These are phyloP conservation scores for Drosophila meridiana DNA, from an alignment of 2,888 invertebrate genomes.

Conservation along the genomic window DNA sequence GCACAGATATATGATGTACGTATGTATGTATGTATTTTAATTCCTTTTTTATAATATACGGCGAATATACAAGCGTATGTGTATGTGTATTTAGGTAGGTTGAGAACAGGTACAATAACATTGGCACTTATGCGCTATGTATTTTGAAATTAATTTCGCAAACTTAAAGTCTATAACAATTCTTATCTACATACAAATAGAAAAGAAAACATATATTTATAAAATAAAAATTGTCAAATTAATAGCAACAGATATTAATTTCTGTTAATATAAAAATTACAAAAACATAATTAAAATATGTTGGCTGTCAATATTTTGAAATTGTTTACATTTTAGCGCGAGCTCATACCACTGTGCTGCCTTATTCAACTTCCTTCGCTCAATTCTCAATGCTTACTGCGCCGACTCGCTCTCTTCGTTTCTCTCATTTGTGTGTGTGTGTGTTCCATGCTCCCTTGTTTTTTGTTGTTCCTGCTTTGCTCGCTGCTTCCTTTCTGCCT, in stretches of 20 bases:
- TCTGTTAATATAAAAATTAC: background rate
- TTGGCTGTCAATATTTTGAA: background rate
- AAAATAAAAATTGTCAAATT: background rate
- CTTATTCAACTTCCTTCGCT: conserved; percentile 56
- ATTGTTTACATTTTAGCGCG: conserved; percentile 6
- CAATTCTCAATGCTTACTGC: conserved; percentile 48
- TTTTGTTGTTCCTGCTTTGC: conserved; percentile 66
- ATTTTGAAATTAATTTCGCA: background rate
- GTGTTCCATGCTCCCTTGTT: conserved; percentile 59
- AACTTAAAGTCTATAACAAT: too few relatives aligned
- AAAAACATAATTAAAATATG: too few relatives aligned
- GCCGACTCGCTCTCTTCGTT: conserved; percentile 39
- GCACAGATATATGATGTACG: background rate
- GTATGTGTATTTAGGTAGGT: background rate
- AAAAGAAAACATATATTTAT: background rate
- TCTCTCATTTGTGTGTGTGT: conserved; percentile 22
- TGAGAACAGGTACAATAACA: conserved; percentile 45
- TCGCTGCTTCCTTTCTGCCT: conserved; percentile 62
- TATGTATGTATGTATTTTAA: background rate
- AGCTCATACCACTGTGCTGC: conserved; percentile 46
- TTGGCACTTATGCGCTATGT: conserved; percentile 10
- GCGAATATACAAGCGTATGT: background rate
- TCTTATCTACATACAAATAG: too few relatives aligned
- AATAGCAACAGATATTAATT: background rate
- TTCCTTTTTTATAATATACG: conserved; percentile 9